Conservation (phyloP, 2,797 vertebrate genomes). For the Pipistrellus nathusii region DNA sequence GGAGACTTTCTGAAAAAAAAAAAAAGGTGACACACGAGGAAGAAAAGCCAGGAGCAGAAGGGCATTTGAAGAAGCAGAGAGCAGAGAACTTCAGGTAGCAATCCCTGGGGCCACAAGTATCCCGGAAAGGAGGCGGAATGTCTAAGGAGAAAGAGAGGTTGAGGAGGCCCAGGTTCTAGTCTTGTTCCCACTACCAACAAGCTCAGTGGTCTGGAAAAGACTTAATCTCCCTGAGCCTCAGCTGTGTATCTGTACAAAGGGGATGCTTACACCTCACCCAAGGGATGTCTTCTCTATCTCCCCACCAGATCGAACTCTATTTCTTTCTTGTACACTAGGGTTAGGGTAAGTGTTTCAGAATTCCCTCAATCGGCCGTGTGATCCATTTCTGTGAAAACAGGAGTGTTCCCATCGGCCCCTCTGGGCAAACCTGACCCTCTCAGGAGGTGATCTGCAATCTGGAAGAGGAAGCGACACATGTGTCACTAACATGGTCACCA, state of each 20-base stretch:
- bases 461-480: background rate
- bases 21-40: background rate
- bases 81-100: too few species aligned
- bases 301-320: background rate
- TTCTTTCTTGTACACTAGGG: background rate
- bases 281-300: fast-evolving
- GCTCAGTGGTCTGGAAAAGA: background rate
- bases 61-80: background rate
- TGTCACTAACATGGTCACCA: background rate
- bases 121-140: background rate
- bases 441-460: background rate
- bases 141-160: fast-evolving
- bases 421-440: background rate
- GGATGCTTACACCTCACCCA: background rate
- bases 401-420: background rate
- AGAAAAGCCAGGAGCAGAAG: background rate
- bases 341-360: background rate
- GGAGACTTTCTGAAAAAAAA: background rate
- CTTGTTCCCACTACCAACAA: background rate
- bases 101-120: background rate
- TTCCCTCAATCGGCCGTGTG: background rate
- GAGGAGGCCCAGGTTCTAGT: background rate
- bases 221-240: background rate
- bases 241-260: background rate
- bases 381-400: background rate